Conservation (phyloP, 2,113 vertebrate species). For the Epinephelus lanceolatus region DNA sequence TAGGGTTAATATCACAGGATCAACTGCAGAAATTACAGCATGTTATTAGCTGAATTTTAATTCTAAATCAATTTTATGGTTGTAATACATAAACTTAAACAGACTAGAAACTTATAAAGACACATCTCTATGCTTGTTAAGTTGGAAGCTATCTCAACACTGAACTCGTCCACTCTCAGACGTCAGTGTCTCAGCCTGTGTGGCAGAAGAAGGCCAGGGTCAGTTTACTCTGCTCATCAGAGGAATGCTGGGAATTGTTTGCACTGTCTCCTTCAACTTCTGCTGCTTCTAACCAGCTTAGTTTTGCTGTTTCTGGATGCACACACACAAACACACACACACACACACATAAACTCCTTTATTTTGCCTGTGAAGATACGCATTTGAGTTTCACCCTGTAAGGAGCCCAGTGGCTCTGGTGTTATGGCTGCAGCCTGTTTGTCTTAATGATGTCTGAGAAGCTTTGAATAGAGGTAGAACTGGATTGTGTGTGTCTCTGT, state of each 20-base stretch:
- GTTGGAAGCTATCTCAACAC: background rate
- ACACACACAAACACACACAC: background rate
- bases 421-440: slow-evolving; percentile 37
- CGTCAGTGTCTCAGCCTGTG: slow-evolving; percentile 60
- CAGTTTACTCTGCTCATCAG: slow-evolving; percentile 72
- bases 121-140: background rate
- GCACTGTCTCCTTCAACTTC: slow-evolving; percentile 74
- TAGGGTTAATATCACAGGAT: too few species aligned
- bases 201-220: slow-evolving; percentile 62
- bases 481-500: background rate
- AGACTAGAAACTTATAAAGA: background rate
- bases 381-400: slow-evolving; percentile 45
- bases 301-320: slow-evolving; percentile 64
- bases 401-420: slow-evolving; percentile 15
- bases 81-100: too few species aligned
- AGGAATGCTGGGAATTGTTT: slow-evolving; percentile 85
- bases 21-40: too few species aligned
- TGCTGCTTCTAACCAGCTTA: slow-evolving; percentile 55
- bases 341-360: slow-evolving; percentile 6
- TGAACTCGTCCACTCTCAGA: slow-evolving; percentile 15
- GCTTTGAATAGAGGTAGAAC: background rate
- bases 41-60: too few species aligned
- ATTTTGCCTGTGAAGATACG: slow-evolving; percentile 49
- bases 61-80: too few species aligned
- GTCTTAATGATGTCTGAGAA: slow-evolving; percentile 31